Percentiles rank a stretch among this genome's conserved stretches.
phyloP scores from a whole-genome alignment of 2,797 vertebrate species.

The Macroramphosus scolopax region DNA sequence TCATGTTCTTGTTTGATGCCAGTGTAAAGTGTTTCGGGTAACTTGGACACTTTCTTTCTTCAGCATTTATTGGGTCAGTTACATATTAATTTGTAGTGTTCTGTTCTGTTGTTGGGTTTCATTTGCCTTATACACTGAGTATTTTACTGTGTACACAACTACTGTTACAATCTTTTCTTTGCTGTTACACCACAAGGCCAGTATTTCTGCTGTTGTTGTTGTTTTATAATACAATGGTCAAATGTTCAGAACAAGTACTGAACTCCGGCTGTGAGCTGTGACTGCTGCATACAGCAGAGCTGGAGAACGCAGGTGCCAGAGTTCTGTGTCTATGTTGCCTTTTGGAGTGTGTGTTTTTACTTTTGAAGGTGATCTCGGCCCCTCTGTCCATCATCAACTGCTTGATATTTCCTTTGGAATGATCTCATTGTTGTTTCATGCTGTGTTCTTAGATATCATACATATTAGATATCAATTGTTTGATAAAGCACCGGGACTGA shows the following conservation, averaged over 20 bases:
- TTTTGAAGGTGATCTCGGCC: too few species aligned
- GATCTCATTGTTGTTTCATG: constrained; percentile 25
- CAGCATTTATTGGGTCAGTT: not conserved
- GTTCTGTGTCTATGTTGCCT: constrained; percentile 26
- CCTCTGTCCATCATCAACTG: constrained; percentile 21
- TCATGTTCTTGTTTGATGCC: constrained; percentile 3
- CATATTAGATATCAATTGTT: constrained; percentile 34
- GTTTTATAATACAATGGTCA: too few species aligned
- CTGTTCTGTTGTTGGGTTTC: constrained; percentile 9
- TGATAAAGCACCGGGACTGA: constrained; percentile 25
- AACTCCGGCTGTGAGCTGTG: too few species aligned
- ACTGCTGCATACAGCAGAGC: too few species aligned
- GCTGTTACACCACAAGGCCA: constrained; percentile 34
- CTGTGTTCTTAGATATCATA: constrained; percentile 17
- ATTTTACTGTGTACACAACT: too few species aligned
- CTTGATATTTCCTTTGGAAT: constrained; percentile 6
- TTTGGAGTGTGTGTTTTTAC: constrained; percentile 22
- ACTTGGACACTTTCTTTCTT: not conserved
- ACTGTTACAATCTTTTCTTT: constrained; percentile 6
- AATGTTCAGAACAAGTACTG: too few species aligned
- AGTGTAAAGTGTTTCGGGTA: constrained; percentile 7
- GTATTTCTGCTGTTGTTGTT: too few species aligned
- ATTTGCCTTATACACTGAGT: constrained; percentile 53
- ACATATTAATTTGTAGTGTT: constrained; percentile 4
- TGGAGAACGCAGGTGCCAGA: too few species aligned